Conservation (phyloP, 1,140 invertebrate species). For the Drosophila auraria region DNA sequence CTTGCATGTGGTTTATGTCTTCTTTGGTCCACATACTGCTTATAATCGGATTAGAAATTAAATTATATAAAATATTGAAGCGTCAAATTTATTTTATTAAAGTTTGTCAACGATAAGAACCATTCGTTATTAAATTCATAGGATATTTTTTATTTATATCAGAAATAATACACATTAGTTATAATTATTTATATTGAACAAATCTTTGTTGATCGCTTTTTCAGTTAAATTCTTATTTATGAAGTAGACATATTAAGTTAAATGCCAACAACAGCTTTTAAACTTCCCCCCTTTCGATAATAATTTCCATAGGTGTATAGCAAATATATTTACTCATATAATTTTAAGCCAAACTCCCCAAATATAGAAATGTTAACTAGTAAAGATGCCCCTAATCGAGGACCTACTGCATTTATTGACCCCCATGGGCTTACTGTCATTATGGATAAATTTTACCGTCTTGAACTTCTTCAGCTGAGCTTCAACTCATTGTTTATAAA, state of each 20-base stretch:
- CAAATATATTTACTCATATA: neutral
- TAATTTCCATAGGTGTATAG: no score
- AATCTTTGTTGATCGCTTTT: no score
- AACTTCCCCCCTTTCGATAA: no score
- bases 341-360: no score
- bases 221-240: no score
- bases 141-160: neutral
- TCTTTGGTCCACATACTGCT: neutral
- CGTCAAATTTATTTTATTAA: neutral
- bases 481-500: slow-evolving; percentile 23
- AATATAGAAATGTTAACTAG: neutral
- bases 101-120: neutral
- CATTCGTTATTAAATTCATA: neutral
- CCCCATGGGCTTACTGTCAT: slow-evolving; percentile 1
- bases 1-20: slow-evolving; percentile 13
- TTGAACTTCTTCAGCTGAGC: slow-evolving; percentile 1
- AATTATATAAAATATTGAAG: slow-evolving; percentile 1
- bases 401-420: neutral
- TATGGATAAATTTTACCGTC: neutral
- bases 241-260: no score
- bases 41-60: slow-evolving; percentile 13
- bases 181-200: no score
- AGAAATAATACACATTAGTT: no score
- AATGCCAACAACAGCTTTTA: no score
- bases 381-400: neutral